phyloP scores from a whole-genome alignment of 1,140 invertebrate species.

The Drosophila nebulosa region DNA sequence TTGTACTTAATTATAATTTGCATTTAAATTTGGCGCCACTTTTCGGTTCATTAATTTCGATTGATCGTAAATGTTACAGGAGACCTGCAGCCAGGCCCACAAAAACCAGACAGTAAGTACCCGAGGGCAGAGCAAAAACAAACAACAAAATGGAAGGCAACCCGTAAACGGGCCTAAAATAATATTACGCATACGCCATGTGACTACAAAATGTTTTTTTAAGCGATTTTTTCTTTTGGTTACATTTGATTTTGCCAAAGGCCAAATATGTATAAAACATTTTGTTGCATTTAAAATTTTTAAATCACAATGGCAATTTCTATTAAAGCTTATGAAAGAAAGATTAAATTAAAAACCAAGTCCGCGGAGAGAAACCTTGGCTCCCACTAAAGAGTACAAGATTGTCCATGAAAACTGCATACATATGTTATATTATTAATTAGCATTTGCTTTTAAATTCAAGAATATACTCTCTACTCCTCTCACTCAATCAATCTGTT shows the following conservation, averaged over 20 bases:
- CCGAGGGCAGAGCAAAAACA: conserved; percentile 16
- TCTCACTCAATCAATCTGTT: not conserved
- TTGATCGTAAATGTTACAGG: conserved; percentile 5
- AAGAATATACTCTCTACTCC: not conserved
- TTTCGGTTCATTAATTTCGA: conserved; percentile 11
- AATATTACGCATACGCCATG: conserved; percentile 38
- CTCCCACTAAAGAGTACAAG: too few relatives aligned
- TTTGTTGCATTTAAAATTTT: too few relatives aligned
- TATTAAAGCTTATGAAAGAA: too few relatives aligned
- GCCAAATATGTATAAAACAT: too few relatives aligned
- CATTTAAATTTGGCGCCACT: conserved; percentile 17
- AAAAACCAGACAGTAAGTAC: not conserved
- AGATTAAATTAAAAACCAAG: too few relatives aligned
- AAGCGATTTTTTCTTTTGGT: not conserved
- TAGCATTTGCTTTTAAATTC: not conserved
- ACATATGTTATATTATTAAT: not conserved
- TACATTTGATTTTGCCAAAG: not conserved
- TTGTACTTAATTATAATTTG: conserved; percentile 35
- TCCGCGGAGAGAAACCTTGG: too few relatives aligned
- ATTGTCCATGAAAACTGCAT: too few relatives aligned
- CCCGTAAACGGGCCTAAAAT: conserved; percentile 14
- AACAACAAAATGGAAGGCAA: not conserved
- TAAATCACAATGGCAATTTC: too few relatives aligned
- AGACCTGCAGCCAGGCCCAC: not conserved
- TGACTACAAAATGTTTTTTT: conserved; percentile 9